A percentile compares a stretch with the other conserved stretches of the same genome.
Conservation (phyloP, 2,888 invertebrate genomes). For the Anagyrus pseudococci region DNA sequence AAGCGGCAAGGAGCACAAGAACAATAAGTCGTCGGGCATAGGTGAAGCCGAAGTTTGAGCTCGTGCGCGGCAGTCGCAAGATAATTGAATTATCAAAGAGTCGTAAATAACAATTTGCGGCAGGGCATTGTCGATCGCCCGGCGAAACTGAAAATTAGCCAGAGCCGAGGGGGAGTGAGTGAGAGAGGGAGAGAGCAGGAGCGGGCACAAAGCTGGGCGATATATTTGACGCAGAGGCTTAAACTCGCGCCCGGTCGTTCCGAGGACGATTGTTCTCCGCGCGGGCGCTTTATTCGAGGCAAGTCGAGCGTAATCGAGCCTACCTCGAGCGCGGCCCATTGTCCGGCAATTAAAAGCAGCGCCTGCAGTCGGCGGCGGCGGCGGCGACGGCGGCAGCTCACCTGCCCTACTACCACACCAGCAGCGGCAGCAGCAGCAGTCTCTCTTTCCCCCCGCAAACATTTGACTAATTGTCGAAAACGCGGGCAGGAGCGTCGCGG, state of each 20-base stretch:
- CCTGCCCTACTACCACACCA: conserved; percentile 51
- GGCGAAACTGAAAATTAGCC: conserved; percentile 34
- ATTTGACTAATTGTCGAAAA: conserved; percentile 2
- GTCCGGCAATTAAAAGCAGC: conserved; percentile 60
- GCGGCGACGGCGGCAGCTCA: too few relatives aligned
- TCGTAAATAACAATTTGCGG: conserved; percentile 35
- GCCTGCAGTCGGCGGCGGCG: too few relatives aligned
- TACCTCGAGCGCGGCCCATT: conserved; percentile 43
- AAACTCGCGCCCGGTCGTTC: too few relatives aligned
- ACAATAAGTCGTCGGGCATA: too few relatives aligned
- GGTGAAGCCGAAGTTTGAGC: not conserved
- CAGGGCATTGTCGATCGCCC: conserved; percentile 17
- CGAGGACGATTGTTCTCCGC: conserved; percentile 20
- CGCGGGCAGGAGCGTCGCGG: conserved; percentile 47
- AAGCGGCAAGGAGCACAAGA: too few relatives aligned
- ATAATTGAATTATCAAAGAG: conserved; percentile 35
- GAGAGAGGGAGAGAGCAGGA: too few relatives aligned
- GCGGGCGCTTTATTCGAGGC: conserved; percentile 41
- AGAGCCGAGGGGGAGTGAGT: not conserved
- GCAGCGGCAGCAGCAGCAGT: conserved; percentile 34
- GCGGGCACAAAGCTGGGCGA: too few relatives aligned
- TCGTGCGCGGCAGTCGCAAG: not conserved
- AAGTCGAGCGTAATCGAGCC: conserved; percentile 47
- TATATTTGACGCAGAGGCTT: too few relatives aligned
- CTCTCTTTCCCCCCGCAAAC: not conserved